Percentiles rank a stretch among this genome's conserved stretches.
Conservation (phyloP, 2,113 vertebrate species). For the Ophiodon elongatus region DNA sequence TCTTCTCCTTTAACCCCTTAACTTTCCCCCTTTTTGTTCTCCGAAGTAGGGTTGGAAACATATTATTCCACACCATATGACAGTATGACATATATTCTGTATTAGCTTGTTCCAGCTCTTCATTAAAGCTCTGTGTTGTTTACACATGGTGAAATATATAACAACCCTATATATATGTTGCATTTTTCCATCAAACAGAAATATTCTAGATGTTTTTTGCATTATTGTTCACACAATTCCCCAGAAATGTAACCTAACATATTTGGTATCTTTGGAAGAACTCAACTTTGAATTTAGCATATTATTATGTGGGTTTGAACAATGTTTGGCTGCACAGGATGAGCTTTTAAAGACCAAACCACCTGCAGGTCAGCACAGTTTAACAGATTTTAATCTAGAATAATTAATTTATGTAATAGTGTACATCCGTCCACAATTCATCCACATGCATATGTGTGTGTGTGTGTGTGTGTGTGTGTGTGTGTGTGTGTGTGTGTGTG, state of each 20-base stretch:
- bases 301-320: neutral
- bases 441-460: neutral
- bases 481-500: constrained; percentile 6
- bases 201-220: neutral
- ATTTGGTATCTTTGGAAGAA: neutral
- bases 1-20: neutral
- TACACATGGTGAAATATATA: neutral
- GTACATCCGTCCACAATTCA: neutral
- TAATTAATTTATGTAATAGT: neutral
- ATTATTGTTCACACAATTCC: neutral
- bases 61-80: neutral
- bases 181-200: neutral
- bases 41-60: neutral
- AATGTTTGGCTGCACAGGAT: neutral
- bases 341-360: neutral
- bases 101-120: neutral
- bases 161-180: too few species aligned
- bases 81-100: neutral
- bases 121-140: neutral
- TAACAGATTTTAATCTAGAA: neutral
- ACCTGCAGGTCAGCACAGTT: neutral
- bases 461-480: neutral
- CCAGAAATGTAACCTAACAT: neutral
- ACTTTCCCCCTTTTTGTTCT: neutral
- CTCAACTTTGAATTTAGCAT: neutral